Evolutionary conservation across 2,113 vertebrate genomes (phyloP).

Genomic region (Origma solitaria): DNA sequence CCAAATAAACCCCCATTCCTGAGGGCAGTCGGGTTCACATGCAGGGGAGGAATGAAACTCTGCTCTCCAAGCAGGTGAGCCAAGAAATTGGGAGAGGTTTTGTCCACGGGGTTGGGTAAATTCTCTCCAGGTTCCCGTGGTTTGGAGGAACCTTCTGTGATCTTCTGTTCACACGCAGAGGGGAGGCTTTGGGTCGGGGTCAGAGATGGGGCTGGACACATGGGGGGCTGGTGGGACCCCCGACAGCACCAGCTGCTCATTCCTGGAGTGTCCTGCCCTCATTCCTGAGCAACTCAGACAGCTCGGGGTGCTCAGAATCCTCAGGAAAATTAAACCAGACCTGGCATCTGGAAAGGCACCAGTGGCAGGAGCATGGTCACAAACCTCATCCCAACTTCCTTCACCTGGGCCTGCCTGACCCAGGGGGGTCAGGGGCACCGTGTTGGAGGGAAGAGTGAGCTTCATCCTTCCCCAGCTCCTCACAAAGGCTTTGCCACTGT

Average conservation of each 20-base stretch:
- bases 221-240: neutral
- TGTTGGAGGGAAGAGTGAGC: fast-evolving
- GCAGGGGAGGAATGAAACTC: neutral
- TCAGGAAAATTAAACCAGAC: neutral
- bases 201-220: fast-evolving
- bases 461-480: neutral
- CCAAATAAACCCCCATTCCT: neutral
- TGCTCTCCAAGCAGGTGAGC: neutral
- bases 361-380: neutral
- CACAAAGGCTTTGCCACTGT: neutral
- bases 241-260: neutral
- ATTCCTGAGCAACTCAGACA: neutral
- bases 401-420: neutral
- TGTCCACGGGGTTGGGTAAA: neutral
- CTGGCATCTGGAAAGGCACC: neutral
- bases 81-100: neutral
- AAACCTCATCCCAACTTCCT: neutral
- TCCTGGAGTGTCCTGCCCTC: neutral
- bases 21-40: neutral
- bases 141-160: neutral
- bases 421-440: fast-evolving
- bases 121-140: fast-evolving
- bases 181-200: neutral
- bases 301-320: neutral
- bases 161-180: neutral